Percentiles rank a stretch among this genome's conserved stretches.
phyloP scores from a whole-genome alignment of 1,140 invertebrate species.

The Oncopeltus fasciatus region DNA sequence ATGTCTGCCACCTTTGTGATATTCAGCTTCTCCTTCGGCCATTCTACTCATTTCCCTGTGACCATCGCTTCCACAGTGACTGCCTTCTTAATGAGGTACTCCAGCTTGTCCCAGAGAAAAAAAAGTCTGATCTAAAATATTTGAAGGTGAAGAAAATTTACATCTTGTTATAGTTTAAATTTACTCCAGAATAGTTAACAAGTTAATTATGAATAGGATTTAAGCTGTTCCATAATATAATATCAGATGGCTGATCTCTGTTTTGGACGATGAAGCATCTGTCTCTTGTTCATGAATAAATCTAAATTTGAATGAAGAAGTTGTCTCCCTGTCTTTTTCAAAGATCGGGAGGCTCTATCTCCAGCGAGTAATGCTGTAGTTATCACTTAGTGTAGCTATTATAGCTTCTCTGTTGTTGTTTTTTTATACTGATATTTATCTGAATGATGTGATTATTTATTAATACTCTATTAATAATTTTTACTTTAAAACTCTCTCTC shows the following conservation, averaged over 20 bases:
- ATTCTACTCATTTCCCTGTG: conserved; percentile 91
- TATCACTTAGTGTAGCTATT: too few relatives aligned
- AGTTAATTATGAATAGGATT: background rate
- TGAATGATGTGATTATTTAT: too few relatives aligned
- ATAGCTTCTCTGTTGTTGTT: too few relatives aligned
- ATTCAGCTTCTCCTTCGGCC: conserved; percentile 64
- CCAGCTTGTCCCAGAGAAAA: conserved; percentile 42
- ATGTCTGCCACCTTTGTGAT: conserved; percentile 69
- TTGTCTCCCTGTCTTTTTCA: background rate
- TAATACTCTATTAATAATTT: too few relatives aligned
- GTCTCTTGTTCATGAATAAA: background rate
- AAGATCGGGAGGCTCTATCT: too few relatives aligned
- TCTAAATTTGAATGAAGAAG: background rate
- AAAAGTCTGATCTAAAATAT: conserved; percentile 34
- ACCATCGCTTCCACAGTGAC: conserved; percentile 85
- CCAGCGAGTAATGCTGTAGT: too few relatives aligned
- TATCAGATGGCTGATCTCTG: too few relatives aligned
- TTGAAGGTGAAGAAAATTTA: conserved; percentile 30
- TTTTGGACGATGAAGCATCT: background rate
- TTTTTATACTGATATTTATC: too few relatives aligned
- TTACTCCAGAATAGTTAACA: background rate
- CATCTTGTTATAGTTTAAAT: background rate
- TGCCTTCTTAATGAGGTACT: conserved; percentile 73
- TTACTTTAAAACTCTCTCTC: too few relatives aligned
- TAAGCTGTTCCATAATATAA: too few relatives aligned